Conservation (phyloP, 37 sponge, comb jelly and placozoan species). For the Bolinopsis microptera region DNA sequence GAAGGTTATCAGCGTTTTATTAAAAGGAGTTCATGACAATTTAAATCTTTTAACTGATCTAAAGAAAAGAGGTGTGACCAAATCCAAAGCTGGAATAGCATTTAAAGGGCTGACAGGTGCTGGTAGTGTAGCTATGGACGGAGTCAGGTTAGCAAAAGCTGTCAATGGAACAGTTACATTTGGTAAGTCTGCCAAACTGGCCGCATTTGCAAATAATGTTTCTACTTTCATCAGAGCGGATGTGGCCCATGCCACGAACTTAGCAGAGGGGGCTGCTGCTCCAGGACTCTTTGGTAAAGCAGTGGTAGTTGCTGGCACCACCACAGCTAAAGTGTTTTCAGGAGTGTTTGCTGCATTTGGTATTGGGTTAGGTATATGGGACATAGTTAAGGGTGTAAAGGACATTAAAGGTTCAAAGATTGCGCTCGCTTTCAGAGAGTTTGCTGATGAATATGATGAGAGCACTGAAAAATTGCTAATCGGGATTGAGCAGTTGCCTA, state of each 20-base stretch:
- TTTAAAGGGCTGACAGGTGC: neutral
- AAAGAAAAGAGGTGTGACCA: neutral
- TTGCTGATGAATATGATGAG: conserved; percentile 15
- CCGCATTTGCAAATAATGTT: neutral
- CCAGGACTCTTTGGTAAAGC: neutral
- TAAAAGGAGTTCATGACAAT: neutral
- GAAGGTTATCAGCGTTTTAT: neutral
- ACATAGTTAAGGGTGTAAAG: neutral
- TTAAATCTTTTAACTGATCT: neutral
- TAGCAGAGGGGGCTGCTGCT: neutral
- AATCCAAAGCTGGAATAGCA: neutral
- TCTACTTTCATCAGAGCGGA: neutral
- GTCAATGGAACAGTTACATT: neutral
- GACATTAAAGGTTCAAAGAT: neutral
- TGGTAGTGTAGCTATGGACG: neutral
- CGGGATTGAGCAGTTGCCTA: neutral
- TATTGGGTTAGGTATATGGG: neutral
- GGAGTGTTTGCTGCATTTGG: neutral
- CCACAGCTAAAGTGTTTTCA: neutral
- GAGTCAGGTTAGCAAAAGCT: neutral
- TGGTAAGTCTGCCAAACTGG: neutral
- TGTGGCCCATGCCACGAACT: neutral
- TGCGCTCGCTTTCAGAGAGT: neutral
- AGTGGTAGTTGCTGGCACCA: neutral
- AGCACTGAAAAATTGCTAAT: neutral